Evolutionary conservation across 2,113 vertebrate species (phyloP).

Genomic region (Xiphophorus couchianus): DNA sequence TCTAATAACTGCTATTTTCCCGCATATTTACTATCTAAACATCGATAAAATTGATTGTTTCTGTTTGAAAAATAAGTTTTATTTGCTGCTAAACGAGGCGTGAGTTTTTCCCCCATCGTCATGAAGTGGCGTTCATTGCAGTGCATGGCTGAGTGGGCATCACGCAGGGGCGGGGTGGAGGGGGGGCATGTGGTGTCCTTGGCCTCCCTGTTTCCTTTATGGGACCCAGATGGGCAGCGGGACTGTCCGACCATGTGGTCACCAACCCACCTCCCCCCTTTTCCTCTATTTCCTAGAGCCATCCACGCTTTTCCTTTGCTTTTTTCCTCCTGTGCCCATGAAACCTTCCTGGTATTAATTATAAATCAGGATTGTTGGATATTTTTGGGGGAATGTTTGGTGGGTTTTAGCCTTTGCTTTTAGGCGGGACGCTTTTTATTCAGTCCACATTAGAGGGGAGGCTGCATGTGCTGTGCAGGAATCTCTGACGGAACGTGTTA

Average conservation of each 20-base stretch:
- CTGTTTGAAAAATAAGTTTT: neutral
- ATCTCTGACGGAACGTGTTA: neutral
- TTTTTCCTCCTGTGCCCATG: neutral
- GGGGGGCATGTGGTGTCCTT: conserved; percentile 73
- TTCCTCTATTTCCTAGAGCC: conserved; percentile 23
- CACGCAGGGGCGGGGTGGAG: conserved; percentile 58
- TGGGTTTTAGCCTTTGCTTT: conserved; percentile 12
- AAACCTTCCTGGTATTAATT: conserved; percentile 23
- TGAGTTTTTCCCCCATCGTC: neutral
- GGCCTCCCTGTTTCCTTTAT: conserved; percentile 75
- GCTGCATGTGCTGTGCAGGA: neutral
- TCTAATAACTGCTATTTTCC: too few relatives aligned
- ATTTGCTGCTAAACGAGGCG: neutral
- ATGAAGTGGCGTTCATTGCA: conserved; percentile 44
- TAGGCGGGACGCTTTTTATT: neutral
- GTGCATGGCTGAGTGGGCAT: conserved; percentile 66
- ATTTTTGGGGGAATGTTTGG: neutral
- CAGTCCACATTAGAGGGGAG: neutral
- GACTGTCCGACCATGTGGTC: conserved; percentile 79
- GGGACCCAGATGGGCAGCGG: conserved; percentile 82
- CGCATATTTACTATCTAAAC: too few relatives aligned
- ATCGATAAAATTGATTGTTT: too few relatives aligned
- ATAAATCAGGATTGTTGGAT: neutral
- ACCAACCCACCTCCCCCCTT: conserved; percentile 59
- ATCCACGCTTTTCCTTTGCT: conserved; percentile 4